Evolutionary conservation across 2,113 vertebrate species (phyloP).

Genomic region (Cebus imitator): DNA sequence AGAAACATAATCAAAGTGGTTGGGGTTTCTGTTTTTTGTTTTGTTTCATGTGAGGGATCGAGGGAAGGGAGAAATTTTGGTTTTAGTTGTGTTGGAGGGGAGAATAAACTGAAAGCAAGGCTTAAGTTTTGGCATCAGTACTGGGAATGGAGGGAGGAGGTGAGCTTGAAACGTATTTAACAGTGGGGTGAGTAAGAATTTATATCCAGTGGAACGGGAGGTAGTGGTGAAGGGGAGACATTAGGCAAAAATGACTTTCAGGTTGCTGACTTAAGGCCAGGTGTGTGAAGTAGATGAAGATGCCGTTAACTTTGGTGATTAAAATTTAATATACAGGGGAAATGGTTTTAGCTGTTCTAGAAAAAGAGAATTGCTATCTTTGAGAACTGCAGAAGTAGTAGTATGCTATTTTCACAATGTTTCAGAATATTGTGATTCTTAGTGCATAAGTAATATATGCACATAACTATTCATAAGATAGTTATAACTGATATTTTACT

Average conservation of each 20-base stretch:
- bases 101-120: background rate
- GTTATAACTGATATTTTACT: slow-evolving; percentile 5
- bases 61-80: background rate
- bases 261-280: background rate
- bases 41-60: fast-evolving
- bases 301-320: background rate
- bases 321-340: background rate
- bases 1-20: background rate
- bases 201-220: background rate
- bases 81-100: background rate
- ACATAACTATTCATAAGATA: background rate
- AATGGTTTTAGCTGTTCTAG: slow-evolving; percentile 17
- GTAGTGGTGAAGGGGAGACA: background rate
- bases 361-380: background rate
- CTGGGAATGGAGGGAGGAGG: background rate
- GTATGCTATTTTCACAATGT: background rate
- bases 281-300: background rate
- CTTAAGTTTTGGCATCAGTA: background rate
- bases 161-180: background rate
- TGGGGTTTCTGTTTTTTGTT: background rate
- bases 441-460: background rate
- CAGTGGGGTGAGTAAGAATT: background rate
- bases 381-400: background rate
- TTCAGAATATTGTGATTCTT: background rate
- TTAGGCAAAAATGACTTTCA: background rate